These are phyloP conservation scores for Falco punctatus DNA, from an alignment of 2,113 vertebrate genomes.

Conservation along the genomic window DNA sequence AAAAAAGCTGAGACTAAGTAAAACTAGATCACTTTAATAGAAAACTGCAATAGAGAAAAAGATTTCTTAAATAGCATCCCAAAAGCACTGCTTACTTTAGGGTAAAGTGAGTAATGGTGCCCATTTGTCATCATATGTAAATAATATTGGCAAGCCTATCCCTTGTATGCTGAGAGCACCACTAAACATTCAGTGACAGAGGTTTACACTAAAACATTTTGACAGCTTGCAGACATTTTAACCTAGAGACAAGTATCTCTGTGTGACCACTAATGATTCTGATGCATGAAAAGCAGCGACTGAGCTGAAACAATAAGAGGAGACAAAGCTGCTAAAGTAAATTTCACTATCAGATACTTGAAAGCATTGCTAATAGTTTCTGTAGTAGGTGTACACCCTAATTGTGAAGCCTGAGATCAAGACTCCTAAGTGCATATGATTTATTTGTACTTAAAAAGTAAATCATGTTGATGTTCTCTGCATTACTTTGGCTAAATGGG, in stretches of 20 bases:
- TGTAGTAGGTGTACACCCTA: not conserved
- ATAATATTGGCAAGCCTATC: not conserved
- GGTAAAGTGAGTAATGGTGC: not conserved
- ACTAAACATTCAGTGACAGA: not conserved
- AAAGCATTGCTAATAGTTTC: not conserved
- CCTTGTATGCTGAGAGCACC: not conserved
- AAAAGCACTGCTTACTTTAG: not conserved
- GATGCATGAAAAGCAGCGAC: not conserved
- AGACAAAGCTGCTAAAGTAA: constrained; percentile 23
- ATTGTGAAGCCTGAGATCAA: not conserved
- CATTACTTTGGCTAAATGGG: constrained; percentile 8
- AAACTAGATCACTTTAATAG: not conserved
- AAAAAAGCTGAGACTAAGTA: not conserved
- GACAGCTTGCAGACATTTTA: constrained; percentile 51
- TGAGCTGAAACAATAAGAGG: not conserved
- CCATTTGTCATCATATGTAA: constrained; percentile 5
- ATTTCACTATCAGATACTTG: not conserved
- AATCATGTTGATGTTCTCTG: not conserved
- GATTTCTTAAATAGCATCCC: not conserved
- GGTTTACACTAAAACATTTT: constrained; percentile 33
- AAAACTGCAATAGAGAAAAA: not conserved
- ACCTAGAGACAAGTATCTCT: constrained; percentile 18
- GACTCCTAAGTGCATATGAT: not conserved
- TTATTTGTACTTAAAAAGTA: constrained; percentile 23
- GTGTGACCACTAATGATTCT: constrained; percentile 44